Evolutionary conservation across 1,140 invertebrate species (phyloP).

Genomic region (Neoseiulus cucumeris): DNA sequence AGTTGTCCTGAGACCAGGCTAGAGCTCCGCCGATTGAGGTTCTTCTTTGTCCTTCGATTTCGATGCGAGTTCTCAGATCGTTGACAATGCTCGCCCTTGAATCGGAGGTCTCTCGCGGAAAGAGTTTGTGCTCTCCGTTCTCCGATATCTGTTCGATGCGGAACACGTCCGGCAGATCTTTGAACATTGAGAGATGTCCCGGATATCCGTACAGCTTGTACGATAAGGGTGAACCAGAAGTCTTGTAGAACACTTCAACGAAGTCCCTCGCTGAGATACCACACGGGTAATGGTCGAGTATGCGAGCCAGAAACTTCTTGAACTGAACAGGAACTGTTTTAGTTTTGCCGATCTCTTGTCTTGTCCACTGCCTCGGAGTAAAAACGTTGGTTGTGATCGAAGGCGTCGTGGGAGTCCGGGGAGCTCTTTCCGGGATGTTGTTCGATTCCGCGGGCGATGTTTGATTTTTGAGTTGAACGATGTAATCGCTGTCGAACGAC

Average conservation of each 20-base stretch:
- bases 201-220: not conserved
- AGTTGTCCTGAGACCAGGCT: too few species aligned
- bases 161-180: not conserved
- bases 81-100: not conserved
- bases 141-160: not conserved
- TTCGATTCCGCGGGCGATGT: not conserved
- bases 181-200: constrained; percentile 1
- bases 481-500: not conserved
- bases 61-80: not conserved
- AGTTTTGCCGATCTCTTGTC: not conserved
- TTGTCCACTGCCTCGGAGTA: not conserved
- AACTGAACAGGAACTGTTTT: not conserved
- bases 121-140: not conserved
- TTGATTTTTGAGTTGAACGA: not conserved
- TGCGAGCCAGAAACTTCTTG: not conserved
- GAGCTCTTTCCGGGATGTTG: not conserved
- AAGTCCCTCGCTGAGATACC: not conserved
- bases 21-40: too few species aligned
- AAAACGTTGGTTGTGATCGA: not conserved
- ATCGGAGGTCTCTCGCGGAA: not conserved
- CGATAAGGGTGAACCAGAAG: not conserved
- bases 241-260: not conserved
- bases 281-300: not conserved
- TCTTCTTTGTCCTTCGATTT: not conserved
- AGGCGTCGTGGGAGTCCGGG: not conserved